These are phyloP conservation scores for Amphiprion clarkii DNA, from an alignment of 2,797 vertebrate genomes.

Conservation along the genomic window DNA sequence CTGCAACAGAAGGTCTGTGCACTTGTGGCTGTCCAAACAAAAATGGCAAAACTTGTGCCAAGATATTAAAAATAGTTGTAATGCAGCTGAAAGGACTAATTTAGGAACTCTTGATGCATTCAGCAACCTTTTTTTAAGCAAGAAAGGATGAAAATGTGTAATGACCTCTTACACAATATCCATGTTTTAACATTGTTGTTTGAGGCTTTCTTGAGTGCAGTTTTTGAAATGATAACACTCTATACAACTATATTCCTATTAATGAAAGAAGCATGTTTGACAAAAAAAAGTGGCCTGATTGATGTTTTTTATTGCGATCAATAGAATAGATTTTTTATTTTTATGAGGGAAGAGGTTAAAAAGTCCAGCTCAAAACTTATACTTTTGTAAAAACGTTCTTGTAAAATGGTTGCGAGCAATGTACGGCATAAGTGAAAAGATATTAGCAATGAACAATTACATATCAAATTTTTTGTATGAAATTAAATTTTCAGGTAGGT, in stretches of 20 bases:
- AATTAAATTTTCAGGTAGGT: constrained; percentile 35
- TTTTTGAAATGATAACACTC: no score
- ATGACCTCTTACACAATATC: constrained; percentile 16
- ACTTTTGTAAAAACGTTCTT: neutral
- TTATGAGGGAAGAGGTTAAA: no score
- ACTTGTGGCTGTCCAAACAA: neutral
- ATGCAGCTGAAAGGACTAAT: constrained; percentile 5
- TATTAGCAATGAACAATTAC: neutral
- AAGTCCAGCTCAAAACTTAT: neutral
- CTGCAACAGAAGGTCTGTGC: no score
- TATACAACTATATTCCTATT: no score
- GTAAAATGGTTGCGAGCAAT: no score
- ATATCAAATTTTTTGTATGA: neutral
- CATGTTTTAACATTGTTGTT: neutral
- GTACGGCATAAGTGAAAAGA: neutral
- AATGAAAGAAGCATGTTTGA: no score
- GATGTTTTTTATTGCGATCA: neutral
- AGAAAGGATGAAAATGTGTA: neutral
- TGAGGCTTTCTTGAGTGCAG: neutral
- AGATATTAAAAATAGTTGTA: neutral
- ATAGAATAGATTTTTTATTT: no score
- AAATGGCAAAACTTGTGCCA: neutral
- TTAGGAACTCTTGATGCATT: neutral
- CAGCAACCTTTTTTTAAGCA: constrained; percentile 22
- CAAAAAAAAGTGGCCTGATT: no score